Evolutionary conservation across 1,140 invertebrate species (phyloP), one percentile per base, ranked within the genome.

Genomic region (Bombus cullumanus): DNA sequence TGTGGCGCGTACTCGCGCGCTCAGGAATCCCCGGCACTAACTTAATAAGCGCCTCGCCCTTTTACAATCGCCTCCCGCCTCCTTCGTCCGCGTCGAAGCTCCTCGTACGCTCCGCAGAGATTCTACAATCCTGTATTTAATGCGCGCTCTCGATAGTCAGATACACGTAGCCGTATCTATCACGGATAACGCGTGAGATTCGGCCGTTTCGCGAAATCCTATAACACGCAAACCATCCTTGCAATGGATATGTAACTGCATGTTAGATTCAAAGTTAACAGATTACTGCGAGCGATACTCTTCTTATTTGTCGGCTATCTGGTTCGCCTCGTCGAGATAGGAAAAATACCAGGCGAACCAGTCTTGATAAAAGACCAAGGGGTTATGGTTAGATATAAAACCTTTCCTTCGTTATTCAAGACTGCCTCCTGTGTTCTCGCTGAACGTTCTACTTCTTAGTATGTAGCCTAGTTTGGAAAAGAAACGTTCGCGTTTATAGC

Each of bases 11-110:
- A 76, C 85, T 83, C 72, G 91, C 88, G 88, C 87, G 83, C 85
- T 91, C 83, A 75, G 88, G 86, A 93, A 93, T 94, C 90, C 89
- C 78, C 81, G 88, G 77, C 92, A 93, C 92, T 91, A 92, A 94
- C 90, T 94, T 94, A 94, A 94, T 94, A 94, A 94, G 92, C 91
- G 90, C 83, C 87, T 90, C 88, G 82, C 75, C 85, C 84, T 89
- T 85, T 89, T 86, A 86, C 86, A 64, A 64, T 83, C 87, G 34
- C 71, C 88, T 83, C 69, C 73, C 66, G 9, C 25, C 28, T 37
- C 47, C 10, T 41, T 47, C n/a, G 1, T 3, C 6, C 41, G n/a
- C 25, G 28, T 31, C 64, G 5, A 12, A n/a, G 62, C n/a, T n/a
- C 5, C n/a, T n/a, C n/a, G 62, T 12, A 62, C 59, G 28, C 59